A percentile compares a stretch with the other conserved stretches of the same genome.
Evolutionary conservation across 2,888 invertebrate genomes (phyloP).

Genomic region (Branchipolynoe longqiensis): DNA sequence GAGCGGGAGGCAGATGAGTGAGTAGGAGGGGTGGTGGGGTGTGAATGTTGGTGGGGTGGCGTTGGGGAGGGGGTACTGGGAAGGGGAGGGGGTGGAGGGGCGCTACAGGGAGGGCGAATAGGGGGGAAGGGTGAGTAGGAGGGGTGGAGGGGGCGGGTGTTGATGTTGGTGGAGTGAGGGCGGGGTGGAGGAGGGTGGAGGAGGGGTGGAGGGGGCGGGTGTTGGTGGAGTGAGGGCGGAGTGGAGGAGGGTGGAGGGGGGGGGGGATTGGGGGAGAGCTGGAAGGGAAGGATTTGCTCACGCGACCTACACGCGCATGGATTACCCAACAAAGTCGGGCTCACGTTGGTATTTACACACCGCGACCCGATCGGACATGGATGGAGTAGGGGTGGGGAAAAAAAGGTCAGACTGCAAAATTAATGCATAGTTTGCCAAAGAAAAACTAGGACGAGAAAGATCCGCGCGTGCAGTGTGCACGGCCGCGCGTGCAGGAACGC

Average conservation of each 20-base stretch:
- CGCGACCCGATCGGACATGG: too few relatives aligned
- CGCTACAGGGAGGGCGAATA: not conserved
- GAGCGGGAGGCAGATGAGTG: not conserved
- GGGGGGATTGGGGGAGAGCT: not conserved
- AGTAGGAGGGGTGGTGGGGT: not conserved
- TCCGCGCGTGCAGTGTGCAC: too few relatives aligned
- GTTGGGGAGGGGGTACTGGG: not conserved
- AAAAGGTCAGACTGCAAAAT: too few relatives aligned
- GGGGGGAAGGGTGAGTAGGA: not conserved
- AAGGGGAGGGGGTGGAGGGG: conserved; percentile 2
- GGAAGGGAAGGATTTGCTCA: too few relatives aligned
- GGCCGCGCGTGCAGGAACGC: too few relatives aligned
- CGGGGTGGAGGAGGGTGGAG: not conserved
- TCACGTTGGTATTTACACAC: too few relatives aligned
- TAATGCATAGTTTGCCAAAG: too few relatives aligned
- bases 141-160: not conserved
- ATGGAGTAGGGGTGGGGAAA: too few relatives aligned
- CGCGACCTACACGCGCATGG: too few relatives aligned
- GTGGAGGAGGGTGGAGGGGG: not conserved
- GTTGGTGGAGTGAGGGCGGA: not conserved
- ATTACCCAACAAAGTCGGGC: too few relatives aligned
- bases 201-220: not conserved
- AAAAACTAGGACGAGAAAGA: too few relatives aligned
- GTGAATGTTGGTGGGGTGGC: not conserved
- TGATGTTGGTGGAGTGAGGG: not conserved